Evolutionary conservation across 2,888 invertebrate species (phyloP), one percentile per base, ranked within the genome.

Genomic region (Caenorhabditis virilis): DNA sequence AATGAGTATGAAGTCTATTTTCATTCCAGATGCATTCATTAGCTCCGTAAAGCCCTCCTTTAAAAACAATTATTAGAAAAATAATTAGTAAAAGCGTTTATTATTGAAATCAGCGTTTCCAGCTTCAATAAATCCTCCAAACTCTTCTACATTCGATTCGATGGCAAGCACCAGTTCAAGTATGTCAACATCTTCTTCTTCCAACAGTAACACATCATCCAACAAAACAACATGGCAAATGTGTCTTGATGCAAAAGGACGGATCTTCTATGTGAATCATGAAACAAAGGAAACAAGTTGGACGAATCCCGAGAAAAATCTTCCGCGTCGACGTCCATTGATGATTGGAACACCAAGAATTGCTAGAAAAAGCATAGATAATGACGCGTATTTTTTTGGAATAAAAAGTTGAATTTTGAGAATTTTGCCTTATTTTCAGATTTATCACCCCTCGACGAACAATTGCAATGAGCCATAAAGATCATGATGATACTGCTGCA

Each of bases 191-290:
- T 53, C 57, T 1, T 41, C 55, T 6, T 54, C 46, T 1, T 2
- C 47, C 0, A 39, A 33, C 16, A 7, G 3, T 13, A 13, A 6
- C 4, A 23, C 16, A 3, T 26, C 27, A 1, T 15, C 25, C 13
- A n/a, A 18, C 3, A 47, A 56, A 25, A 64, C 76, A 89, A 94
- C 93, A 25, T 97, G 95, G 95, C 95, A 97, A 86, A 94, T 95
- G 0, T 89, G 95, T 59, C 91, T 95, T 87, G 97, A 97, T 84
- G 92, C 91, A 76, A 93, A 95, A 84, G 95, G 95, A 0, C 88
- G 97, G 35, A 91, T 95, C 56, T 95, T 97, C 85, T 97, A 95
- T 85, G 94, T 97, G 60, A 95, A 97, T 86, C 97, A 97, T 84
- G 88, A 91, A n/a, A 93, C 93, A 79, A 88, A 95, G 33, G 93